Base-by-base conservation (phyloP, 2,797 vertebrate species). In the Melanotaenia parkinsoni region DNA sequence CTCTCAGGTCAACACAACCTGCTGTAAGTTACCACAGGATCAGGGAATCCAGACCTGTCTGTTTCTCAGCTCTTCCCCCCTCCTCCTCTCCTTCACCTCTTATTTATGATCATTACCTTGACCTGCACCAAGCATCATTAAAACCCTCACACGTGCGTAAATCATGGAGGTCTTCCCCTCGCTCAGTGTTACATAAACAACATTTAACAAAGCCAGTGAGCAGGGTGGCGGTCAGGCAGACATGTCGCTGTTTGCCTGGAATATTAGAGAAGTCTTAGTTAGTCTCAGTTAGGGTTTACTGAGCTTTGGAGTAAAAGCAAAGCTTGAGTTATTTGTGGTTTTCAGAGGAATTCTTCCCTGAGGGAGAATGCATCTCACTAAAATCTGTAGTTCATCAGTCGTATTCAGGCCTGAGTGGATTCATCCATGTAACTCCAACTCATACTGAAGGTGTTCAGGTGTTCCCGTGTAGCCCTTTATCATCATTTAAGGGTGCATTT, bases 21-120 rank as follows among this genome's bases (percentile, higher is more conserved):
- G 32, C 32, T 33, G 32, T 4, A 33, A 33, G 32, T 33, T 33
- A 33, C 24, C 24, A 7, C 32, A 33, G 32, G 32, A 33, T 33
- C 14, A 16, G 38, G 38, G 38, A 40, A 40, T 40, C 38, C 38
- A 16, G 24, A 1, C 12, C 24, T 26, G 26, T 56, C 26, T 12
- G 26, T 5, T 16, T 2, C 26, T 4, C 3, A 16, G 53, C 81
- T 76, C 71, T 26, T 54, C 24, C 22, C 2, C 59, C 32, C 62
- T 33, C 69, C 38, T 57, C 51, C 65, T 20, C 61, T 26, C 73
- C 61, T 81, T 62, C 58, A 26, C 69, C 58, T 63, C 66, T 88
- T 89, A 92, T 91, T 92, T 90, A 92, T 90, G 83, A 83, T 91
- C 86, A 92, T 91, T 91, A 91, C 89, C 81, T 87, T 91, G 87